Conservation (phyloP, 92 coral and sea anemone species). For the Desmophyllum pertusum region DNA sequence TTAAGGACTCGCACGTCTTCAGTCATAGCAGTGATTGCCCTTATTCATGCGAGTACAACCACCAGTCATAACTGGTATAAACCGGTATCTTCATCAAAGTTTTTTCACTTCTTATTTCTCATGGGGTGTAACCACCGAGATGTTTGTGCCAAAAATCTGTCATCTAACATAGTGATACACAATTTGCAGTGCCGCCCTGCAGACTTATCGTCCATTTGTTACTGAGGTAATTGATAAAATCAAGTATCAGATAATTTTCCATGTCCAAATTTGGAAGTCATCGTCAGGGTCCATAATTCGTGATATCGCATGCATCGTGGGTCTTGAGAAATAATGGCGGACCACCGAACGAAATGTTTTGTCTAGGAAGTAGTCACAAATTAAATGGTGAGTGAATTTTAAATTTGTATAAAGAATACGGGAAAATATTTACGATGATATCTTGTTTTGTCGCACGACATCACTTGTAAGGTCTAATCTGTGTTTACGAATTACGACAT, state of each 20-base stretch:
- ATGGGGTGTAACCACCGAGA: background rate
- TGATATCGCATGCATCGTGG: constrained; percentile 20
- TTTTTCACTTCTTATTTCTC: background rate
- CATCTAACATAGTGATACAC: background rate
- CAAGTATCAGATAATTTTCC: constrained; percentile 47
- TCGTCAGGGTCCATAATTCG: constrained; percentile 14
- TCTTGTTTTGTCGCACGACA: constrained; percentile 11
- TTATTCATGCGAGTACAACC: constrained; percentile 35
- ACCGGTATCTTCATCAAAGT: constrained; percentile 10
- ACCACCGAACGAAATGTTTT: constrained; percentile 13
- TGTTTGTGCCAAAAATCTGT: constrained; percentile 26
- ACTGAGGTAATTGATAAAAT: constrained; percentile 35
- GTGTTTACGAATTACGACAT: constrained; percentile 44
- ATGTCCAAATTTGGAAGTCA: constrained; percentile 35
- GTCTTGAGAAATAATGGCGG: constrained; percentile 33
- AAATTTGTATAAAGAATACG: constrained; percentile 4
- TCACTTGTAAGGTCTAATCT: background rate
- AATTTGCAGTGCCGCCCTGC: constrained; percentile 23
- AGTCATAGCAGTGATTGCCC: background rate
- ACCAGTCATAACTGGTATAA: constrained; percentile 25
- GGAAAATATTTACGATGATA: background rate
- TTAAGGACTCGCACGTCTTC: background rate
- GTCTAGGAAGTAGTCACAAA: constrained; percentile 21
- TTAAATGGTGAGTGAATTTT: constrained; percentile 32
- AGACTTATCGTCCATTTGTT: background rate